A percentile compares a stretch with the other conserved stretches of the same genome.
Evolutionary conservation across 2,113 vertebrate species (phyloP).

Genomic region (Barnardius zonarius): DNA sequence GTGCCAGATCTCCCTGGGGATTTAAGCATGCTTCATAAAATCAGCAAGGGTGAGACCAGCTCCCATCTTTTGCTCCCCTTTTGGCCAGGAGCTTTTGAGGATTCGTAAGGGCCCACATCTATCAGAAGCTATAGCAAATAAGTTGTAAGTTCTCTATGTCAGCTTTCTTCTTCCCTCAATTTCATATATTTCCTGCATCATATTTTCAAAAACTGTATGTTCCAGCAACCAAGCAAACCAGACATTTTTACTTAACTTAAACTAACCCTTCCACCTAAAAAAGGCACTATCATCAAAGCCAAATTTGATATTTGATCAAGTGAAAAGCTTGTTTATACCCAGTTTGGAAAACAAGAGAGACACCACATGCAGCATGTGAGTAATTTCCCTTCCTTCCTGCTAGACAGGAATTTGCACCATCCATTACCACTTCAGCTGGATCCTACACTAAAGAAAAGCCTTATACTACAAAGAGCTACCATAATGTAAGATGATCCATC

Average conservation of each 20-base stretch:
- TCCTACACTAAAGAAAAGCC: not conserved
- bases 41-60: not conserved
- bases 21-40: not conserved
- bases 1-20: not conserved
- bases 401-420: not conserved
- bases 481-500: not conserved
- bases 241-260: not conserved
- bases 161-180: not conserved
- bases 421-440: not conserved
- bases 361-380: accelerated
- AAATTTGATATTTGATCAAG: not conserved
- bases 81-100: not conserved
- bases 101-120: not conserved
- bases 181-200: not conserved
- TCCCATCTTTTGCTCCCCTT: not conserved
- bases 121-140: not conserved
- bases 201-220: not conserved
- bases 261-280: not conserved
- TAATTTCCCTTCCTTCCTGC: not conserved
- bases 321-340: not conserved
- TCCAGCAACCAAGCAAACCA: not conserved
- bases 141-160: not conserved
- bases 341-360: not conserved
- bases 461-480: not conserved
- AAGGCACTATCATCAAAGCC: not conserved